These are phyloP conservation scores for Varroa destructor DNA, from an alignment of 1,140 invertebrate genomes.

Conservation along the genomic window DNA sequence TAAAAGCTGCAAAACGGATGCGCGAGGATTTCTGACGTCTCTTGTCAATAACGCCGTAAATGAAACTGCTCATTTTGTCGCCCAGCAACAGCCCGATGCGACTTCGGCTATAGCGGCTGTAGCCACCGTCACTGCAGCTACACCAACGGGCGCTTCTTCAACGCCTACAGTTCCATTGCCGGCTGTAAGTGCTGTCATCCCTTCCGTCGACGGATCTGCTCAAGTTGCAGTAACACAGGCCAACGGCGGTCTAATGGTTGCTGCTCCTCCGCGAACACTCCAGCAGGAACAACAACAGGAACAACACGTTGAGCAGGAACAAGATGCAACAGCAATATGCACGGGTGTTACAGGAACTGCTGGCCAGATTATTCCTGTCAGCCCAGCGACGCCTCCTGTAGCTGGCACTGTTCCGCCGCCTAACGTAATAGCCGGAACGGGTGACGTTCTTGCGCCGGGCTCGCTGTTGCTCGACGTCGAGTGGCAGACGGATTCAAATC, in stretches of 20 bases:
- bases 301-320: slow-evolving; percentile 8
- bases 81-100: slow-evolving; percentile 30
- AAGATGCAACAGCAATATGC: background rate
- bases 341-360: background rate
- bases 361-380: too few relatives aligned
- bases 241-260: slow-evolving; percentile 26
- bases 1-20: slow-evolving; percentile 36
- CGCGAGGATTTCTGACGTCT: slow-evolving; percentile 31
- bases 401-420: background rate
- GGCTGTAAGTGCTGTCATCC: slow-evolving; percentile 29
- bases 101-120: slow-evolving; percentile 41
- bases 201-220: slow-evolving; percentile 20
- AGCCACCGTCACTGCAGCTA: slow-evolving; percentile 32
- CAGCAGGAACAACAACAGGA: slow-evolving; percentile 28
- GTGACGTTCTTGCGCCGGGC: slow-evolving; percentile 24
- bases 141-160: slow-evolving; percentile 28
- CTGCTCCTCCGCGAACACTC: slow-evolving; percentile 29
- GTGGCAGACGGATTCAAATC: slow-evolving; percentile 91
- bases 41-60: slow-evolving; percentile 38
- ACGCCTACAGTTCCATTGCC: slow-evolving; percentile 9
- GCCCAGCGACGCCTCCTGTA: background rate
- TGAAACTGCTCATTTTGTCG: slow-evolving; percentile 30
- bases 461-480: slow-evolving; percentile 58
- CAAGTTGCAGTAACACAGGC: background rate
- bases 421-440: slow-evolving; percentile 30